Base-by-base conservation (phyloP, 2,888 invertebrate genomes). In the Dasypolia templi region DNA sequence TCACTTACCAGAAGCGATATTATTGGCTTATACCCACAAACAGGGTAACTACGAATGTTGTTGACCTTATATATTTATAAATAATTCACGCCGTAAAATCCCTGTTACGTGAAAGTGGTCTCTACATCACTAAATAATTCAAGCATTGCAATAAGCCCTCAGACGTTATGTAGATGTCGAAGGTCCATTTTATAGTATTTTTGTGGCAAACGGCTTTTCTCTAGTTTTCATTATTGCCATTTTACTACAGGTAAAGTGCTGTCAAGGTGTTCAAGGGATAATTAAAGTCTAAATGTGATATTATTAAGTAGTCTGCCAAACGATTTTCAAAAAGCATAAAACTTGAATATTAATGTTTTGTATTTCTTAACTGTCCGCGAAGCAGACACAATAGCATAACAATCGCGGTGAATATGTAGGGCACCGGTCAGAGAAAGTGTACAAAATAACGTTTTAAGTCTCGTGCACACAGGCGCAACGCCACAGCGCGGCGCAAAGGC, bases 11-110 rank as follows among this genome's bases (percentile, higher is more conserved):
- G 39, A 72, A 76, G 69, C 72, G 68, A 63, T 75, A 79, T 81
- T 77, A 81, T 85, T 77, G 72, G 81, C 70, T 77, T 72, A 66
- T 74, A 63, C 51, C 68, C 72, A 42, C 76, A 71, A 71, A 58
- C 42, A 56, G 72, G 62, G 68, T 72, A 64, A 59, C 65, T 71
- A 73, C 61, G 68, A 84, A 85, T 78, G 72, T 69, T 73, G 71
- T 76, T 69, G 69, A 70, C 74, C 72, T 73, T 29, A 56, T 39
- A 58, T 62, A 22, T 69, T 73, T 81, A 82, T 85, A 74, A 83
- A 85, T 79, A 68, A 84, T 82, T 82, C 78, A 75, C 59, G 58
- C 61, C 56, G 61, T 78, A 79, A 86, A 86, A 86, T 82, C 76
- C 73, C 72, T 75, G 77, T 68, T 71, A 71, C 70, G 74, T 44